Base-by-base conservation (phyloP, 2,888 invertebrate genomes). In the Malacosoma neustria region DNA sequence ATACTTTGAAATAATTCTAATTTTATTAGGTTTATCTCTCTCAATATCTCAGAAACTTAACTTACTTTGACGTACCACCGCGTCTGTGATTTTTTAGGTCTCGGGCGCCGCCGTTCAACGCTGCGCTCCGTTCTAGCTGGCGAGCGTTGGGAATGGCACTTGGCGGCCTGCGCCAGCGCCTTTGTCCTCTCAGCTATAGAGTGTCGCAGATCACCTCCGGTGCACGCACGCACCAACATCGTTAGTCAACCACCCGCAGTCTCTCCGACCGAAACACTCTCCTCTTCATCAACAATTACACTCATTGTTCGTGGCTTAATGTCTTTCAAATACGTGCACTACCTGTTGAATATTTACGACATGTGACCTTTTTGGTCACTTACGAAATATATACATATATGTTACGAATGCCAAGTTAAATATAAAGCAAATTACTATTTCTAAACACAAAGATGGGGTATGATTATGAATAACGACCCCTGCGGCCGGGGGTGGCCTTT, bases 61-160 rank as follows among this genome's bases (percentile, higher is more conserved):
- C 89, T 89, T 89, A 92, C 92, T 91, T 92, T 92, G 60, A 91
- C 90, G 68, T 92, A 91, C 89, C 91, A 91, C 75, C 89, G 85
- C 42, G 89, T 87, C 52, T 85, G 87, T 34, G 87, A 87, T 57
- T 88, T 89, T 61, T 84, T 74, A 46, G 82, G 87, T 42, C 85
- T 74, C 46, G 64, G 60, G 40, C 79, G 74, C 42, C 77, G 72
- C 34, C 79, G 77, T 46, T 79, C 80, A 29, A 61, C 58, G 61
- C 59, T 69, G 49, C 59, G 70, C 46, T 42, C 71, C 15, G 61
- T 55, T 43, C 79, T 72, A 41, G 74, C 71, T 35, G 84, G 80
- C 39, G 82, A 80, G 38, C 80, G 73, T 64, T 84, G 64, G 46
- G 82, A 80, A 51, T 85, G 79, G 54, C 81, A 84, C 37, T 75